Conservation (phyloP, 2,888 invertebrate genomes). For the Gymnoscelis rufifasciata region DNA sequence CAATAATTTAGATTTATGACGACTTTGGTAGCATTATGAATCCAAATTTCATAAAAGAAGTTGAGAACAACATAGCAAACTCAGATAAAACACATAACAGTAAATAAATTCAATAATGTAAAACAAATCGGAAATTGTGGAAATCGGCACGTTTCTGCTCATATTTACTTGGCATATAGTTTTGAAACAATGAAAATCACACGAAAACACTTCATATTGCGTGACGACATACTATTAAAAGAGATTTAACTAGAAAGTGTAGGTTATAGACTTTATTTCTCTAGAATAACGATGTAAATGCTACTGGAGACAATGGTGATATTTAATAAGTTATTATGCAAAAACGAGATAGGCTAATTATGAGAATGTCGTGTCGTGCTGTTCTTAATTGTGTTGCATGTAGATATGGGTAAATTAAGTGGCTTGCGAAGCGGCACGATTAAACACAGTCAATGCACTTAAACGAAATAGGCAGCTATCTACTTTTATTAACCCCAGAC, state of each 20-base stretch:
- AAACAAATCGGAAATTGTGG: slow-evolving; percentile 24
- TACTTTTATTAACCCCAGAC: no score
- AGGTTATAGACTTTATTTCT: no score
- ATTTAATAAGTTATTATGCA: slow-evolving; percentile 7
- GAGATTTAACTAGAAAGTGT: background rate
- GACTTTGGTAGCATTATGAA: no score
- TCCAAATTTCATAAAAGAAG: no score
- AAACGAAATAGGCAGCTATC: no score
- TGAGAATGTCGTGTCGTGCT: slow-evolving; percentile 13
- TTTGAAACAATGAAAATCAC: slow-evolving; percentile 20
- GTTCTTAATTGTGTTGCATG: slow-evolving; percentile 14
- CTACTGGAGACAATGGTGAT: background rate
- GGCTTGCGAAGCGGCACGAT: no score
- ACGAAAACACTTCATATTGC: slow-evolving; percentile 16
- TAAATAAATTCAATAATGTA: slow-evolving; percentile 5
- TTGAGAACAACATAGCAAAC: no score
- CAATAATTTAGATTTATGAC: no score
- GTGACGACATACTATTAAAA: slow-evolving; percentile 19
- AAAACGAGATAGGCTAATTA: slow-evolving; percentile 15
- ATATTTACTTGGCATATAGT: slow-evolving; percentile 13
- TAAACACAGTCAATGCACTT: no score
- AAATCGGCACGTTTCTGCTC: slow-evolving; percentile 26
- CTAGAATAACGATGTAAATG: no score
- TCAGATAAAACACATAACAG: background rate
- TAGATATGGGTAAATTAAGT: slow-evolving; percentile 6